Base-by-base conservation (phyloP, 2,888 invertebrate genomes). In the Oscheius sp. region DNA sequence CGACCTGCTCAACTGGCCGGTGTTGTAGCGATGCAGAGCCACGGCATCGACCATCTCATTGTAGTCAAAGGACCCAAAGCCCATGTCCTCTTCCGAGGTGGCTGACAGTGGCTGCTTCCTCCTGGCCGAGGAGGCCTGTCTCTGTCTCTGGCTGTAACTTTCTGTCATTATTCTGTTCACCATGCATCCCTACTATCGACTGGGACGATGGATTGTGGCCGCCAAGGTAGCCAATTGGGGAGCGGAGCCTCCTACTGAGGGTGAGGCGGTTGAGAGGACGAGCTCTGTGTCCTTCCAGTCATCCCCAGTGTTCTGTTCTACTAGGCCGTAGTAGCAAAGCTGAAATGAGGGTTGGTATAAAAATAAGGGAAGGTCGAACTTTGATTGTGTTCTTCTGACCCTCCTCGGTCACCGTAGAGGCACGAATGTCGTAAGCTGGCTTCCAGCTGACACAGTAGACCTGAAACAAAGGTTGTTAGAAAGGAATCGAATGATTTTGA, bases 341-440 rank as follows among this genome's bases (percentile, higher is more conserved):
- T 83, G 73, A 62, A 53, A 53, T 53, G 53, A 2, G 53, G 5
- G 55, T 55, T 21, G 4, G 3, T n/a, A n/a, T n/a, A 59, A 37
- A 59, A 59, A 29, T 10, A 13, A 59, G n/a, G 5, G 35, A 1
- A 35, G 13, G 5, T 3, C 51, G n/a, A 68, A 77, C 77, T 60
- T 72, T 81, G 53, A 74, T 66, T 73, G 79, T 73, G 84, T 86
- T 83, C 85, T 80, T 33, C 58, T 83, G 63, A 73, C 84, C 73
- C 83, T 87, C 79, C 77, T 85, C 79, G 77, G 83, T 79, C 75
- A 88, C 79, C 4, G 86, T 87, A 4, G 80, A 79, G 50, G 90
- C 90, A n/a, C 90, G 85, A 68, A 91, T 88, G 78, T 91, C 90
- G 76, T 90, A 90, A 73, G 87, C 85, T 11, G 90, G 90, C 9